Evolutionary conservation across 2,113 vertebrate species (phyloP).

Genomic region (Aptenodytes forsteri): DNA sequence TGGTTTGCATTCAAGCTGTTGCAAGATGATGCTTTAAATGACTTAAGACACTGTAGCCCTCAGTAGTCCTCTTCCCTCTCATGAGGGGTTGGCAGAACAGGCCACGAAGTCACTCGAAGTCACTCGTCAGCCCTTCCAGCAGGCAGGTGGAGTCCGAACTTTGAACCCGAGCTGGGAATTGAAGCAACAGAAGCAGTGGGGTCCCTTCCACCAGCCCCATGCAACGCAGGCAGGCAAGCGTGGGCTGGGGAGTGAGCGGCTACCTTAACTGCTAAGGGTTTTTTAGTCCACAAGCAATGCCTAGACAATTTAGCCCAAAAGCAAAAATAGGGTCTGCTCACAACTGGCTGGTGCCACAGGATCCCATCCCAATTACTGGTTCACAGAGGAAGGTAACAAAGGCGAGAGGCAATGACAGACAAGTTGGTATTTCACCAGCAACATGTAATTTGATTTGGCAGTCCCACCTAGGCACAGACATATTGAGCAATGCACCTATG

Average conservation of each 20-base stretch:
- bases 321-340: neutral
- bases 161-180: neutral
- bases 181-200: neutral
- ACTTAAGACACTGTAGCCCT: neutral
- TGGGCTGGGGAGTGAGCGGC: fast-evolving
- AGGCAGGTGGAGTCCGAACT: neutral
- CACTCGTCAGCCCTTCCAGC: neutral
- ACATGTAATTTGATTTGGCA: neutral
- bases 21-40: neutral
- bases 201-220: neutral
- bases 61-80: neutral
- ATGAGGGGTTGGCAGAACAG: neutral
- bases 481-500: neutral
- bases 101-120: neutral
- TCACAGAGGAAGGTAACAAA: neutral
- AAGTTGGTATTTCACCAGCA: neutral
- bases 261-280: neutral
- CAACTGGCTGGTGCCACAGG: neutral
- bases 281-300: neutral
- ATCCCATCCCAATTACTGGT: neutral
- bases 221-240: neutral
- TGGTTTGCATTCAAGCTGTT: neutral
- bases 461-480: neutral
- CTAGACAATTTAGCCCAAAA: neutral
- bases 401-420: neutral